Conservation (phyloP, 64 coral and sea anemone genomes). For the Montipora efflorescens region DNA sequence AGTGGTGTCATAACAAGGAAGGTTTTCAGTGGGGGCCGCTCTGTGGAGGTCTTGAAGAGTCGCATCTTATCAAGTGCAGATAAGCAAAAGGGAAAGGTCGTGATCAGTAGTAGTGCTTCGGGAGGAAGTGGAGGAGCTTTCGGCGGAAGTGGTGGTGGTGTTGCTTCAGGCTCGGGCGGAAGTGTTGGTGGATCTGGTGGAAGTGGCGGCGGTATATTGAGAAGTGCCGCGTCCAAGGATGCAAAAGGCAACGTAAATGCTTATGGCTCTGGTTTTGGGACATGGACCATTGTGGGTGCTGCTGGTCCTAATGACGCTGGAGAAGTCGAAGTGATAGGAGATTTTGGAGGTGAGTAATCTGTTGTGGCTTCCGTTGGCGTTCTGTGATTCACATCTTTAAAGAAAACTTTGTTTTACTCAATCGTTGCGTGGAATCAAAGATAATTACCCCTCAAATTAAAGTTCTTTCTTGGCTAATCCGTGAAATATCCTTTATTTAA, state of each 20-base stretch:
- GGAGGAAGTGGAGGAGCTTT: background rate
- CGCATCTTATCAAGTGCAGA: background rate
- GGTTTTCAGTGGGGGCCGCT: background rate
- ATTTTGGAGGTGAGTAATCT: conserved; percentile 82
- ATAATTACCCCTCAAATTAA: too few species aligned
- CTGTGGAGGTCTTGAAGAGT: background rate
- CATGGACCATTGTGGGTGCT: background rate
- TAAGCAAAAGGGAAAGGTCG: background rate
- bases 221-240: background rate
- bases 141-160: conserved; percentile 5
- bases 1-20: background rate
- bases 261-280: conserved; percentile 17
- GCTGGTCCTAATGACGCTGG: background rate
- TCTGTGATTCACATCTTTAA: background rate
- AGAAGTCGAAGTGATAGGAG: conserved; percentile 69
- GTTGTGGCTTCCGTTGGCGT: background rate
- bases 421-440: too few species aligned
- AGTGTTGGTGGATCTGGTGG: conserved; percentile 4
- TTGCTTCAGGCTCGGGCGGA: background rate
- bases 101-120: background rate
- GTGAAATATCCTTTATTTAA: too few species aligned
- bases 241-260: background rate
- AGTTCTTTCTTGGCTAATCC: too few species aligned
- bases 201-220: background rate
- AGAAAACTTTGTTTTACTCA: too few species aligned